A percentile compares a stretch with the other conserved stretches of the same genome.
Conservation (phyloP, 2,113 vertebrate species). For the Lampris megalopsis region DNA sequence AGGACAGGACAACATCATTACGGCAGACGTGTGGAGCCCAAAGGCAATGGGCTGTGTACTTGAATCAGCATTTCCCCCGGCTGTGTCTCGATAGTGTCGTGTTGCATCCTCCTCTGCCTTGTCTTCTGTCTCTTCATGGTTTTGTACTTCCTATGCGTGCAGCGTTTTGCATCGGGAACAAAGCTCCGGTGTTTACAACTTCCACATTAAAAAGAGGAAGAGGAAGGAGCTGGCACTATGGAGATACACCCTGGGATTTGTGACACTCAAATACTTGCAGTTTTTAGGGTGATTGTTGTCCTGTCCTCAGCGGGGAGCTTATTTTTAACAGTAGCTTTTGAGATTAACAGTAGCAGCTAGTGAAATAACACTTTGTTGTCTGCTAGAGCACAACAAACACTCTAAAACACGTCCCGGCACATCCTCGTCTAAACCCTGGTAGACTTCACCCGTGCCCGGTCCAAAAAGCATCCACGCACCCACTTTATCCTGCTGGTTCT, state of each 20-base stretch:
- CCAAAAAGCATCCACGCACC: conserved; percentile 12
- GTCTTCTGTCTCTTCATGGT: not conserved
- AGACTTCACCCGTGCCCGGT: conserved; percentile 2
- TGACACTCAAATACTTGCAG: not conserved
- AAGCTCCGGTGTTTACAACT: no score
- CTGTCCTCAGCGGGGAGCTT: no score
- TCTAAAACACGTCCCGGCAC: not conserved
- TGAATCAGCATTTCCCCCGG: not conserved
- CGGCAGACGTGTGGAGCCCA: conserved; percentile 2
- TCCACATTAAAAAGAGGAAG: not conserved
- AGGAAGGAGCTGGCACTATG: not conserved
- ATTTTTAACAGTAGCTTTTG: not conserved
- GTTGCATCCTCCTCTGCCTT: not conserved
- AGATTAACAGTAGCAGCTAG: not conserved
- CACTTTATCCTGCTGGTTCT: not conserved
- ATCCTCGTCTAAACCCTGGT: not conserved
- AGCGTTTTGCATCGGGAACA: no score
- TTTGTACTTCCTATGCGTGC: no score
- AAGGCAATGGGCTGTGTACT: not conserved
- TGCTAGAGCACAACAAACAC: not conserved
- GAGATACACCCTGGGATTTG: not conserved
- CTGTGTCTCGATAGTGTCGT: conserved; percentile 12
- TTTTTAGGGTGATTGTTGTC: conserved; percentile 19
- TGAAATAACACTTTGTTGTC: conserved; percentile 10
- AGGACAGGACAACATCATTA: conserved; percentile 31